Evolutionary conservation across 2,113 vertebrate species (phyloP).

Genomic region (Cochlearius cochlearius): DNA sequence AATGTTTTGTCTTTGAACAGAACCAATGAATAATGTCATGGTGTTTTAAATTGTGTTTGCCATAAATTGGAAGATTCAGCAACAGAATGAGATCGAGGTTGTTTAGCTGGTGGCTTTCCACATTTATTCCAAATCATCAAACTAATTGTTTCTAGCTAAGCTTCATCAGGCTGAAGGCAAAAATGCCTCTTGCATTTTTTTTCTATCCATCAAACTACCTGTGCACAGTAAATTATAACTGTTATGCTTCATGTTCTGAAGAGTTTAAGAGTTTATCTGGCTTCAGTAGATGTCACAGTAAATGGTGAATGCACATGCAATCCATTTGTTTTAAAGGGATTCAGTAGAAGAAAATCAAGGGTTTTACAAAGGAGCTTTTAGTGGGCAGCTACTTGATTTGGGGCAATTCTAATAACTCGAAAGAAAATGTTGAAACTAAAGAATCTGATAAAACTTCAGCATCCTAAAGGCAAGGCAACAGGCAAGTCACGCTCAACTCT

Average conservation of each 20-base stretch:
- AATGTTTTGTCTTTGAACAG: background rate
- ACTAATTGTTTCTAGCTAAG: background rate
- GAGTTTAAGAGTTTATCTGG: background rate
- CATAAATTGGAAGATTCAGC: background rate
- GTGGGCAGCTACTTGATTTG: background rate
- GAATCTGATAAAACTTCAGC: background rate
- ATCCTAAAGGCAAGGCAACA: background rate
- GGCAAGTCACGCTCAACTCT: too few relatives aligned
- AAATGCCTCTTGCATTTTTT: background rate
- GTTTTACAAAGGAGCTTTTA: background rate
- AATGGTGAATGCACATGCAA: background rate
- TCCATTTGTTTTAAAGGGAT: background rate
- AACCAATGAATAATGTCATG: background rate
- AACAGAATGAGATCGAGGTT: rapidly evolving
- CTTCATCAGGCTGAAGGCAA: background rate
- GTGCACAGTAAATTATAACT: background rate
- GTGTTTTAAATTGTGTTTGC: background rate
- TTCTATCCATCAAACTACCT: background rate
- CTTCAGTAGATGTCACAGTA: background rate
- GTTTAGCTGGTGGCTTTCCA: background rate
- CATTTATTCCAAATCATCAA: background rate
- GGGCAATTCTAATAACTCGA: background rate
- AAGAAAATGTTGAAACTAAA: background rate
- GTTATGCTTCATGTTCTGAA: background rate
- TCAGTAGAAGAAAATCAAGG: background rate